Evolutionary conservation across 1,140 invertebrate species (phyloP), one percentile per base, ranked within the genome.

Genomic region (Pararge aegeria): DNA sequence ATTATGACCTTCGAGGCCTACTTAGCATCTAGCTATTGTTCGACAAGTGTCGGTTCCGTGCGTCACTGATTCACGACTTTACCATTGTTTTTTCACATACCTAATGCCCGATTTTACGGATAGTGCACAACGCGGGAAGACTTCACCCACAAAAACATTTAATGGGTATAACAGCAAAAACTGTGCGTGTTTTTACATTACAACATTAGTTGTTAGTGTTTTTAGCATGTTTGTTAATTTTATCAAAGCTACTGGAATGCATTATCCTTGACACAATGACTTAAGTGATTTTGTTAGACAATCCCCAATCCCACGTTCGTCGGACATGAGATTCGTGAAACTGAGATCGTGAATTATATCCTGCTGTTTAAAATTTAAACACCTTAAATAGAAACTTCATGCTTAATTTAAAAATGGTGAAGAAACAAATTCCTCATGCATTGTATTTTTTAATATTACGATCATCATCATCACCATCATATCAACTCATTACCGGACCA

Each of bases 21-120:
- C 70, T 78, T 76, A 70, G 56, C 68, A 63, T 69, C 71, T 42
- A 46, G 49, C 61, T 69, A 84, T 82, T 82, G 81, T 84, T 80
- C 49, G 73, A 67, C 56, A 70, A 79, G 77, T 72, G 65, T 64
- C 73, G 63, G 72, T 67, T 78, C 71, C 68, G 56, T 59, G 56
- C 61, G 74, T 70, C 75, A 68, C 74, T 80, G 79, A 80, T 75
- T 74, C 67, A 67, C 70, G 62, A 61, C 65, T 61, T 59, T 59
- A 44, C 79, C 64, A 82, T 84, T 84, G 81, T 84, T 73, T 78
- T 55, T 58, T 50, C 66, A 73, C 61, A 70, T 37, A 66, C 40
- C 30, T 52, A 58, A 30, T 74, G 66, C 69, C 65, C 69, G 72
- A 78, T 73, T 79, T 81, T 70, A 77, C 68, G 70, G 68, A 34